Percentiles rank a stretch among this genome's conserved stretches.
Evolutionary conservation across 2,797 vertebrate genomes (phyloP).

Genomic region (Poecilia picta): DNA sequence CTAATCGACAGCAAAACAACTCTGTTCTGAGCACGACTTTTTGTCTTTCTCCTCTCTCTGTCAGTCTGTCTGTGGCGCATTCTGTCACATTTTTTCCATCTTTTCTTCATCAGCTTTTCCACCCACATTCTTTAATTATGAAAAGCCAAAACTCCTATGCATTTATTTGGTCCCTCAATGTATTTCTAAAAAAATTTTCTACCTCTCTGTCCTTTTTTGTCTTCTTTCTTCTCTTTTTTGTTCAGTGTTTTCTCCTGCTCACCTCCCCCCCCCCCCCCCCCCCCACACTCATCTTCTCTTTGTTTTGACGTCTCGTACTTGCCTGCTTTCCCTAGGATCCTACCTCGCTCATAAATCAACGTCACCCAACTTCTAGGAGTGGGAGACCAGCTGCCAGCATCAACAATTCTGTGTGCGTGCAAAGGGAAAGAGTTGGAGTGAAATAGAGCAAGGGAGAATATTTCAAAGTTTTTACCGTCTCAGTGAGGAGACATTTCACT

Average conservation of each 20-base stretch:
- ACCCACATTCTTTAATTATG: neutral
- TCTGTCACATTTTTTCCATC: neutral
- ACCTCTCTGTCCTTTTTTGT: conserved; percentile 4
- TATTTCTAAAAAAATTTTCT: neutral
- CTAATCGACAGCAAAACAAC: conserved; percentile 41
- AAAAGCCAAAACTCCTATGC: neutral
- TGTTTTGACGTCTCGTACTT: conserved; percentile 71
- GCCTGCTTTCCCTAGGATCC: conserved; percentile 76
- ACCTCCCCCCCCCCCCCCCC: conserved; percentile 47
- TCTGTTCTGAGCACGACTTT: conserved; percentile 10
- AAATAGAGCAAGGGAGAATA: conserved; percentile 45
- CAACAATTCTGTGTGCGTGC: conserved; percentile 43
- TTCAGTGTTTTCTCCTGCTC: conserved; percentile 24
- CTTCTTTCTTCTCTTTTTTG: conserved; percentile 36
- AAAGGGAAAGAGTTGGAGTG: conserved; percentile 24
- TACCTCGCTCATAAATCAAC: conserved; percentile 82
- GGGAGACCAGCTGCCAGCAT: conserved; percentile 75
- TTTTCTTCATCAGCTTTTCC: conserved; percentile 1
- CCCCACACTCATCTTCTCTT: conserved; percentile 49
- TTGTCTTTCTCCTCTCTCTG: conserved; percentile 16
- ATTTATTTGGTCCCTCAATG: neutral
- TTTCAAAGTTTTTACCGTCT: conserved; percentile 62
- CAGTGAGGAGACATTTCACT: conserved; percentile 54
- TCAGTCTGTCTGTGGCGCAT: conserved; percentile 6
- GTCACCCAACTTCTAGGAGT: conserved; percentile 74